A percentile compares a stretch with the other conserved stretches of the same genome.
phyloP scores from a whole-genome alignment of 1,140 invertebrate species.

The Brachionus rubens region DNA sequence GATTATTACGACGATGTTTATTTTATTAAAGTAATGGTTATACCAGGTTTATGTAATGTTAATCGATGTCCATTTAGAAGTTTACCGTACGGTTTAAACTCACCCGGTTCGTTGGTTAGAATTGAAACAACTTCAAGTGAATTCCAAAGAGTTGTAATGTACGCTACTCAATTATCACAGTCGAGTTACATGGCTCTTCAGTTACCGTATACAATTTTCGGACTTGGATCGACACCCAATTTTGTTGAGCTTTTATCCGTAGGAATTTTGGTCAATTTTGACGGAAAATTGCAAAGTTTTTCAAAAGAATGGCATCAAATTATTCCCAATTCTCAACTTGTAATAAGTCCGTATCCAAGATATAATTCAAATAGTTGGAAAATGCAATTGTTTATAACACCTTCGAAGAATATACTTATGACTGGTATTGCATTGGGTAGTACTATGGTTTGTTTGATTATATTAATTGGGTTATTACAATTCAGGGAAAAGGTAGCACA shows the following conservation, averaged over 20 bases:
- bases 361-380: constrained; percentile 75
- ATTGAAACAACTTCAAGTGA: constrained; percentile 69
- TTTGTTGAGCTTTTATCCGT: constrained; percentile 87
- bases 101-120: constrained; percentile 79
- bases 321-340: constrained; percentile 94
- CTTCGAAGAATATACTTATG: constrained; percentile 84
- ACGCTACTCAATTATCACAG: constrained; percentile 79
- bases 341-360: constrained; percentile 83
- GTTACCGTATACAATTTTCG: constrained; percentile 88
- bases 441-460: constrained; percentile 77
- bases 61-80: constrained; percentile 8
- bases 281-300: constrained; percentile 31
- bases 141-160: constrained; percentile 50
- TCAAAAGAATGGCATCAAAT: constrained; percentile 75
- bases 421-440: constrained; percentile 82
- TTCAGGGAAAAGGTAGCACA: constrained; percentile 75
- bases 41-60: background rate
- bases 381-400: constrained; percentile 89
- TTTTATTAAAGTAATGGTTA: constrained; percentile 77
- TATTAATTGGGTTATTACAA: constrained; percentile 81
- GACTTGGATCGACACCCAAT: constrained; percentile 90
- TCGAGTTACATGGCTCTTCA: constrained; percentile 85
- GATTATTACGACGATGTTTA: constrained; percentile 86
- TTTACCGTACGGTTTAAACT: constrained; percentile 77
- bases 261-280: constrained; percentile 65